Conservation (phyloP, 2,113 vertebrate species). For the Corynorhinus townsendii region DNA sequence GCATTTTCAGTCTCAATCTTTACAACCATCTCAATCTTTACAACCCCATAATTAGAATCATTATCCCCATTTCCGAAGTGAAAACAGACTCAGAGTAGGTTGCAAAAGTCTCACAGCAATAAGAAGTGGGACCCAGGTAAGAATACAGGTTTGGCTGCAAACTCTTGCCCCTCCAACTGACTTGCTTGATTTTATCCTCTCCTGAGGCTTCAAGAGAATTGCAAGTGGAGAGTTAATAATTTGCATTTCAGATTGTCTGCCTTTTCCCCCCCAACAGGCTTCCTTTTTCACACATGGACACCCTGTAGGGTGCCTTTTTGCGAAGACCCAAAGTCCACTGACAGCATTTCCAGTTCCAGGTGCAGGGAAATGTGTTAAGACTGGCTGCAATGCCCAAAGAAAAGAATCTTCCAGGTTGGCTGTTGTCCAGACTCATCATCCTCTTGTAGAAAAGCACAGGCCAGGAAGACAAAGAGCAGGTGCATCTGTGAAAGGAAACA, state of each 20-base stretch:
- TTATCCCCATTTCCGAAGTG: background rate
- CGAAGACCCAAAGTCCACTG: slow-evolving; percentile 31
- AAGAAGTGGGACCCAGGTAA: background rate
- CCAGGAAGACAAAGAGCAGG: slow-evolving; percentile 39
- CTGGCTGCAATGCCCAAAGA: slow-evolving; percentile 4
- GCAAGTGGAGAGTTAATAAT: background rate
- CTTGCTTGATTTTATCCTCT: slow-evolving; percentile 40
- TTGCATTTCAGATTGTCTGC: background rate
- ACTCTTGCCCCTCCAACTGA: background rate
- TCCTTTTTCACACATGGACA: background rate
- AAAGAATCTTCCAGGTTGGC: slow-evolving; percentile 10
- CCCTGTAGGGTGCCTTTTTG: background rate
- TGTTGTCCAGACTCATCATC: slow-evolving; percentile 16
- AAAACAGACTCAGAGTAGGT: background rate
- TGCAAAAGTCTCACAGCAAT: background rate
- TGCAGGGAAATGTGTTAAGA: background rate
- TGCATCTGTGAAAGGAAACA: slow-evolving; percentile 59
- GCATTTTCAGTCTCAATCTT: slow-evolving; percentile 39
- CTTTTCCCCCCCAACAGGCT: background rate
- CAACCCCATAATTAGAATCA: background rate
- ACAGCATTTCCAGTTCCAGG: background rate
- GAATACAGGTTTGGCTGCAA: background rate
- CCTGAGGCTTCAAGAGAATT: slow-evolving; percentile 30
- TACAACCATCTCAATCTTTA: slow-evolving; percentile 14
- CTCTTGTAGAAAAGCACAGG: slow-evolving; percentile 4